phyloP scores from a whole-genome alignment of 2,113 vertebrate species.

The Carollia perspicillata region DNA sequence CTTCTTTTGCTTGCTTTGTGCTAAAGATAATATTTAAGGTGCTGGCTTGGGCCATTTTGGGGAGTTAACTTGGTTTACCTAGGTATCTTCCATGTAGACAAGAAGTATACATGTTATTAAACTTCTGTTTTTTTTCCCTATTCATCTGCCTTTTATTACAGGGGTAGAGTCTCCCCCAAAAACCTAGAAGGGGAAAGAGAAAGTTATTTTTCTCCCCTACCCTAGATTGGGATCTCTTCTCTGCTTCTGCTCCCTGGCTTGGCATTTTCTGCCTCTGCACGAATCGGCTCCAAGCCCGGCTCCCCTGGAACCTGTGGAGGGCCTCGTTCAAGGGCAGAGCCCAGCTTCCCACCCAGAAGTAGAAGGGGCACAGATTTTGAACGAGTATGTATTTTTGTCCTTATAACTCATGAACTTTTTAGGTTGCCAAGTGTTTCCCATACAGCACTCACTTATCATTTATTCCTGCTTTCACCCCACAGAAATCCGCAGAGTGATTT shows the following conservation, averaged over 20 bases:
- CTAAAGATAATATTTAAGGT: background rate
- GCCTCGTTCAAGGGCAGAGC: too few species aligned
- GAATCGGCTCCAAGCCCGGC: accelerated
- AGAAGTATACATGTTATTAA: background rate
- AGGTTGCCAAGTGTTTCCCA: too few species aligned
- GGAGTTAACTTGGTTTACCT: background rate
- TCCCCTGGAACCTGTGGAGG: background rate
- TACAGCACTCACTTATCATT: background rate
- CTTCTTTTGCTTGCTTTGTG: background rate
- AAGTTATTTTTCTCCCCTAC: background rate
- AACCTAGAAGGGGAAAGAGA: background rate
- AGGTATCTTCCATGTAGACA: background rate
- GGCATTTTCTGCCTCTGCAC: background rate
- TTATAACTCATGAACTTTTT: background rate
- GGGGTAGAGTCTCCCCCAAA: background rate
- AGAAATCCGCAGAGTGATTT: too few species aligned
- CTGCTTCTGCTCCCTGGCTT: background rate
- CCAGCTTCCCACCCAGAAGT: background rate
- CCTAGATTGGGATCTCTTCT: background rate
- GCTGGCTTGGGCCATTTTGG: background rate
- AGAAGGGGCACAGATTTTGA: background rate
- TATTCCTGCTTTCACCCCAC: background rate
- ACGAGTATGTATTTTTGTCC: background rate
- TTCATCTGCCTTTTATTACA: background rate
- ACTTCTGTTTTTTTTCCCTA: background rate